These are phyloP conservation scores for Ranitomeya imitator DNA, from an alignment of 2,113 vertebrate species.

Conservation along the genomic window DNA sequence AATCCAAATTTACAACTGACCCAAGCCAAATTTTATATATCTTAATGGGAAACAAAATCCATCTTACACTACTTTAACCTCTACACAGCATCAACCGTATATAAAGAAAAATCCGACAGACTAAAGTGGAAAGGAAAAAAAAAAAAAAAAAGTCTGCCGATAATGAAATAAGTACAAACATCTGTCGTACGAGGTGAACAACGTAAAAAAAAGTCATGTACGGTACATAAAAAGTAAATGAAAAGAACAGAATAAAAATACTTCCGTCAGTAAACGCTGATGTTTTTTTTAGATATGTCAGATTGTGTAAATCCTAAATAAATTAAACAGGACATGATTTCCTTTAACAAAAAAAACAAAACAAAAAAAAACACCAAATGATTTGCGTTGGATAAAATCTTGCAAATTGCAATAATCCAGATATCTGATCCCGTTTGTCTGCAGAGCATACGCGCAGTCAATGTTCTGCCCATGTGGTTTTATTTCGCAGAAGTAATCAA, in stretches of 20 bases:
- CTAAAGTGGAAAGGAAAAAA: too few species aligned
- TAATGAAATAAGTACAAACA: background rate
- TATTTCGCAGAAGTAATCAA: background rate
- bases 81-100: too few species aligned
- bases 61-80: too few species aligned
- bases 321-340: conserved; percentile 3
- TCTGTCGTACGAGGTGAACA: background rate
- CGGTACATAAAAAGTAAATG: background rate
- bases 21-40: too few species aligned
- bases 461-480: conserved; percentile 9
- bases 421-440: background rate
- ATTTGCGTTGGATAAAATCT: background rate
- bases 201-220: background rate
- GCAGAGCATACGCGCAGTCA: background rate
- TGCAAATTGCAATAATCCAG: conserved; percentile 22
- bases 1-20: too few species aligned
- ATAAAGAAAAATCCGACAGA: too few species aligned
- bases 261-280: background rate
- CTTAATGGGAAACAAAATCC: too few species aligned
- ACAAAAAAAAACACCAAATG: background rate
- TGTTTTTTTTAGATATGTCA: background rate
- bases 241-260: background rate
- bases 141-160: background rate
- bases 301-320: background rate
- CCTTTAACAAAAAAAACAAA: background rate